Conservation (phyloP, 2,113 vertebrate species). For the Panurus biarmicus region DNA sequence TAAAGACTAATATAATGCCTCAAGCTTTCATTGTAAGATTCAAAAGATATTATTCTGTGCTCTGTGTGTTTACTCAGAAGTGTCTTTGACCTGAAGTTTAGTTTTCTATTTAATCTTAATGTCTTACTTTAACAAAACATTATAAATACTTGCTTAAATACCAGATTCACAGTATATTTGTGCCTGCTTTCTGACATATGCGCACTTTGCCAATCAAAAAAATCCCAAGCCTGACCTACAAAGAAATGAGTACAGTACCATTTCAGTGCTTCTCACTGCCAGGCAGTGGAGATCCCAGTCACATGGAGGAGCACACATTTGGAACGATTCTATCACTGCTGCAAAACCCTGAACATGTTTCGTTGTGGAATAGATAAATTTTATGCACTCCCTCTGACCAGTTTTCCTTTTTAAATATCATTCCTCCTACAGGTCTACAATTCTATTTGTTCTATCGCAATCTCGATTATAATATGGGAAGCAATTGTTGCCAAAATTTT, state of each 20-base stretch:
- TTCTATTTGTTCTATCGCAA: not conserved
- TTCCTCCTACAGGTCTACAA: slow-evolving; percentile 33
- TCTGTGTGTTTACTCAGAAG: not conserved
- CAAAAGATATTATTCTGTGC: not conserved
- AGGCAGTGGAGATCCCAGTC: not conserved
- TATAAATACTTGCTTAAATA: not conserved
- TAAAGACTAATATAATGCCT: slow-evolving; percentile 6
- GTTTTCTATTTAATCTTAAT: not conserved
- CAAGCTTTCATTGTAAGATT: not conserved
- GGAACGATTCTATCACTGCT: not conserved
- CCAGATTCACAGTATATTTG: not conserved
- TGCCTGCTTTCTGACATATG: not conserved
- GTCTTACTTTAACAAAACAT: not conserved
- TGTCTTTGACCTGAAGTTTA: slow-evolving; percentile 17
- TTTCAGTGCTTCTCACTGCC: slow-evolving; percentile 6
- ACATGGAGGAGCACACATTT: not conserved
- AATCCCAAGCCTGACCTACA: not conserved
- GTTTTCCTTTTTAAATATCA: not conserved
- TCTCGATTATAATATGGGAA: not conserved
- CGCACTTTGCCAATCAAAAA: not conserved
- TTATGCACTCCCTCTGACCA: not conserved
- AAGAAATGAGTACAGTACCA: not conserved
- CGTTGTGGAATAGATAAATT: not conserved
- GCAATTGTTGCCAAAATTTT: slow-evolving; percentile 44
- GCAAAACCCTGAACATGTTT: not conserved